These are phyloP conservation scores for Aphelocoma californica DNA, from an alignment of 2,797 vertebrate genomes.

Conservation along the genomic window DNA sequence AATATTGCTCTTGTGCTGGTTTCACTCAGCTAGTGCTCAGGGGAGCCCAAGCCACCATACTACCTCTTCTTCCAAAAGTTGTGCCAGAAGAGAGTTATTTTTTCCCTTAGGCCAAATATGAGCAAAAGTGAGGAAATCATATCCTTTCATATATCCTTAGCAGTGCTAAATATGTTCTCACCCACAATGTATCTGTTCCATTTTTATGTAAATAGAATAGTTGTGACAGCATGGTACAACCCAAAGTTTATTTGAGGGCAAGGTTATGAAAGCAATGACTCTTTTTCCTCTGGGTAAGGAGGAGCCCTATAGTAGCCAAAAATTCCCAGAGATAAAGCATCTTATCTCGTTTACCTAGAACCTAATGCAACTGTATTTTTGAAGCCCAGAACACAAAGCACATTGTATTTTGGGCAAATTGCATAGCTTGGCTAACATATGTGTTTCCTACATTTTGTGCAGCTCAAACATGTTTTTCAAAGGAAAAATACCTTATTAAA, in stretches of 20 bases:
- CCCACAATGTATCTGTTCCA: not conserved
- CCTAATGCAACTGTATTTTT: not conserved
- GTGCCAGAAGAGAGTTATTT: not conserved
- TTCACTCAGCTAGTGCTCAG: not conserved
- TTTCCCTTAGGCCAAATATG: not conserved
- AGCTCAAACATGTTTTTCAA: not conserved
- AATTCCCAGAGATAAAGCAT: not conserved
- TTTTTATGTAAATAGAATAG: not conserved
- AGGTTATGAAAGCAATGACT: not conserved
- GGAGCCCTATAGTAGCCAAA: not conserved
- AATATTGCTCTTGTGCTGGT: not conserved
- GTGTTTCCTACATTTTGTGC: not conserved
- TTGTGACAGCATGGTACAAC: not conserved
- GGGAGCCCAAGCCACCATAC: accelerated
- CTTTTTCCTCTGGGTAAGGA: not conserved
- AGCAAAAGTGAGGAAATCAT: not conserved
- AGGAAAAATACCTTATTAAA: not conserved
- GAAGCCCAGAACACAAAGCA: not conserved
- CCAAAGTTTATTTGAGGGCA: not conserved
- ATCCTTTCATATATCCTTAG: not conserved
- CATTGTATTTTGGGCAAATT: not conserved
- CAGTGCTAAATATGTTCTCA: not conserved
- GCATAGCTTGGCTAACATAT: not conserved
- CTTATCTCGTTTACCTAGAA: not conserved
- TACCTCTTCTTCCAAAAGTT: not conserved